Conservation (phyloP, 2,888 invertebrate genomes). For the Lepeophtheirus nordmannii region DNA sequence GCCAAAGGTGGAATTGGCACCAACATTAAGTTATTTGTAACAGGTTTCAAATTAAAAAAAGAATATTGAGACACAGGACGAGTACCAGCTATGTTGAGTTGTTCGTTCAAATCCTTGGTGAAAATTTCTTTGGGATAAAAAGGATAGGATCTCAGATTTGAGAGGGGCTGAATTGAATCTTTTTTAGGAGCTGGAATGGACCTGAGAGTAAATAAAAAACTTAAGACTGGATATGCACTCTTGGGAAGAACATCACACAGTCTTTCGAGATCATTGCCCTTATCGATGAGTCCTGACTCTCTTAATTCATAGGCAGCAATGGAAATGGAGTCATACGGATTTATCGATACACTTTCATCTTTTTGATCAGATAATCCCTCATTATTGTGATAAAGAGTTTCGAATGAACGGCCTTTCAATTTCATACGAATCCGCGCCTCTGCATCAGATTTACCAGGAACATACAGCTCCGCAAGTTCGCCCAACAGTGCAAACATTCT, state of each 20-base stretch:
- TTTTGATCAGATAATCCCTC: background rate
- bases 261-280: background rate
- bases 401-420: background rate
- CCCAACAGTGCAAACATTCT: background rate
- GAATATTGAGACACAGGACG: background rate
- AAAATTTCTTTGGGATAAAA: background rate
- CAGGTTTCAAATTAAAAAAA: background rate
- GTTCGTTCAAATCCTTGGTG: background rate
- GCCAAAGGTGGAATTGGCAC: slow-evolving; percentile 6
- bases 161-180: background rate
- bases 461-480: background rate
- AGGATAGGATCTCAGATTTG: background rate
- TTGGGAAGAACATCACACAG: background rate
- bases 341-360: background rate
- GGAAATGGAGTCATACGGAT: background rate
- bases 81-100: background rate
- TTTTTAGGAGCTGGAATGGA: background rate
- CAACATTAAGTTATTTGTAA: background rate
- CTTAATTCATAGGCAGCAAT: background rate
- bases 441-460: background rate
- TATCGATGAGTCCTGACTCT: background rate
- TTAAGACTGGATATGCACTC: background rate
- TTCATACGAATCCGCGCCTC: background rate
- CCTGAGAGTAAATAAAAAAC: background rate
- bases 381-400: background rate